Percentiles rank a stretch among this genome's conserved stretches.
Evolutionary conservation across 1,140 invertebrate species (phyloP).

Genomic region (Drosophila sproati): DNA sequence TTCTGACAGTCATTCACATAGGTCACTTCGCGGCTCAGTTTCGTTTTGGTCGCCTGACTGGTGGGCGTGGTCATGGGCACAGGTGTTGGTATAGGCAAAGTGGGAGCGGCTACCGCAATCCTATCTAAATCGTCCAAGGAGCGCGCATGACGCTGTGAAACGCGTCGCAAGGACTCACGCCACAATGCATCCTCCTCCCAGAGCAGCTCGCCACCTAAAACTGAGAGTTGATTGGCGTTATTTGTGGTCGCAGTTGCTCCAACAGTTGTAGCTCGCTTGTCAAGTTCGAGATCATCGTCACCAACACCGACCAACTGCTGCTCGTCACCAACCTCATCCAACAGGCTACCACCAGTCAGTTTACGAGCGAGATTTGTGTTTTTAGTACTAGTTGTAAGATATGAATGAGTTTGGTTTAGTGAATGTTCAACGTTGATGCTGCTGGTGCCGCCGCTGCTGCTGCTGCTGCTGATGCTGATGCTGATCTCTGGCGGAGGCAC

Average conservation of each 20-base stretch:
- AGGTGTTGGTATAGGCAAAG: conserved; percentile 38
- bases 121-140: conserved; percentile 92
- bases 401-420: conserved; percentile 70
- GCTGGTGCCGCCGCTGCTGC: conserved; percentile 32
- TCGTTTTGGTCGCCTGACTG: conserved; percentile 71
- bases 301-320: conserved; percentile 9
- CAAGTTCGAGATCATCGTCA: conserved; percentile 21
- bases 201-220: conserved; percentile 87
- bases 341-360: conserved; percentile 67
- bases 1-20: conserved; percentile 88
- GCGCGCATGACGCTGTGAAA: conserved; percentile 91
- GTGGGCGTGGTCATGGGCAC: conserved; percentile 35
- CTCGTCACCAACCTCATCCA: conserved; percentile 51
- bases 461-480: conserved; percentile 24
- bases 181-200: conserved; percentile 94
- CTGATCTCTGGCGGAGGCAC: conserved; percentile 20
- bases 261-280: conserved; percentile 8
- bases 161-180: conserved; percentile 91
- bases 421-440: conserved; percentile 15
- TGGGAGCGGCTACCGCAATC: conserved; percentile 63
- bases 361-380: conserved; percentile 73
- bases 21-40: conserved; percentile 88
- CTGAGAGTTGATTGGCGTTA: conserved; percentile 74
- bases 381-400: conserved; percentile 69
- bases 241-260: conserved; percentile 37